phyloP scores from a whole-genome alignment of 2,888 invertebrate species.

The Epirrita christyi region DNA sequence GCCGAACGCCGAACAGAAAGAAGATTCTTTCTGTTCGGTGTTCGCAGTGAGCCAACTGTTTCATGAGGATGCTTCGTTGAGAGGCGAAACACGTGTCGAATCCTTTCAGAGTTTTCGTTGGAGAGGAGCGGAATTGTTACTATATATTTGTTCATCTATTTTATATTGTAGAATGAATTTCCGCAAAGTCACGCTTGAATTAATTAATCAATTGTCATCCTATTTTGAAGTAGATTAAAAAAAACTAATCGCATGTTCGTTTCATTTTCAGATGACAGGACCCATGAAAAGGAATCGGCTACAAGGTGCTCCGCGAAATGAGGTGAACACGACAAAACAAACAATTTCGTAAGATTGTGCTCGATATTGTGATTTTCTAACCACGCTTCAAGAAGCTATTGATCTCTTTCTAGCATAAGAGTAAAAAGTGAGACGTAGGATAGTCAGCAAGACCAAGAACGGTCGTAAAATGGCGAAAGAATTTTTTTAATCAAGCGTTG shows the following conservation, averaged over 20 bases:
- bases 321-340: constrained; percentile 52
- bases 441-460: constrained; percentile 47
- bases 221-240: background rate
- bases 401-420: constrained; percentile 53
- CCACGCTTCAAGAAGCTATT: constrained; percentile 55
- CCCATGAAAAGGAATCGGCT: constrained; percentile 74
- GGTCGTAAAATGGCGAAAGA: constrained; percentile 66
- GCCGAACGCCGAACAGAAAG: too few relatives aligned
- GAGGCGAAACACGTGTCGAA: too few relatives aligned
- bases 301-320: constrained; percentile 74
- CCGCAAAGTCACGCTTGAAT: too few relatives aligned
- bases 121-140: too few relatives aligned
- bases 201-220: too few relatives aligned
- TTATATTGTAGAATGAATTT: too few relatives aligned
- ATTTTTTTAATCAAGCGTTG: constrained; percentile 78
- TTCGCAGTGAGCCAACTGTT: too few relatives aligned
- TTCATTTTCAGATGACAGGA: constrained; percentile 78
- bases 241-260: constrained; percentile 19
- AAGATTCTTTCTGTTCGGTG: too few relatives aligned
- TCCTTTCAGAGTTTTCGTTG: too few relatives aligned
- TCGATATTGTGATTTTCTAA: constrained; percentile 63
- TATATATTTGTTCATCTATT: too few relatives aligned
- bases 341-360: constrained; percentile 61
- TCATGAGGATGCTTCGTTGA: too few relatives aligned
- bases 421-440: constrained; percentile 46